phyloP scores from a whole-genome alignment of 1,140 invertebrate species.

The Leptonema lineaticorne region DNA sequence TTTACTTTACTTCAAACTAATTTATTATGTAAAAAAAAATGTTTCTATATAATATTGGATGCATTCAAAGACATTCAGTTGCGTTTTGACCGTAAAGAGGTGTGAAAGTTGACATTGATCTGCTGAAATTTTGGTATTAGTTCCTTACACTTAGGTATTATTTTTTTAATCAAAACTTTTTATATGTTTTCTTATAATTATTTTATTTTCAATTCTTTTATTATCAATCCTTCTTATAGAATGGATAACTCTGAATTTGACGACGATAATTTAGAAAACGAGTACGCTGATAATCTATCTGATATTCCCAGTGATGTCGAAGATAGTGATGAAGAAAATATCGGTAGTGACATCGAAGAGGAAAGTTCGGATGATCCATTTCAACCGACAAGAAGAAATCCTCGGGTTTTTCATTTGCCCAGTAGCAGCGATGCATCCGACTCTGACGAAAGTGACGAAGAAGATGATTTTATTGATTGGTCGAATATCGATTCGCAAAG shows the following conservation, averaged over 20 bases:
- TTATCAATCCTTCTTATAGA: constrained; percentile 5
- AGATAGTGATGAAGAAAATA: not conserved
- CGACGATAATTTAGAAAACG: not conserved
- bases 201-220: no score
- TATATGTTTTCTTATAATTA: no score
- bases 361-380: not conserved
- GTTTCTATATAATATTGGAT: no score
- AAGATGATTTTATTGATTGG: not conserved
- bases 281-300: constrained; percentile 4
- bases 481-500: constrained; percentile 10
- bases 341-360: not conserved
- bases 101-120: no score
- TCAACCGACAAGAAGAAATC: constrained; percentile 12
- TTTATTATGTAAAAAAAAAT: no score
- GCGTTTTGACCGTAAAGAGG: no score
- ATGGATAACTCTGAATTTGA: not conserved
- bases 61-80: no score
- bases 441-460: constrained; percentile 1
- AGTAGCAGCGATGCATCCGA: not conserved
- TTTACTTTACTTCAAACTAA: no score
- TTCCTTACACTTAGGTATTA: no score
- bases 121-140: no score
- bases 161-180: no score
- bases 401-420: not conserved
- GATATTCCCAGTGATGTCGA: constrained; percentile 12